Conservation (phyloP, 2,888 invertebrate genomes). For the Alentia gelatinosa region DNA sequence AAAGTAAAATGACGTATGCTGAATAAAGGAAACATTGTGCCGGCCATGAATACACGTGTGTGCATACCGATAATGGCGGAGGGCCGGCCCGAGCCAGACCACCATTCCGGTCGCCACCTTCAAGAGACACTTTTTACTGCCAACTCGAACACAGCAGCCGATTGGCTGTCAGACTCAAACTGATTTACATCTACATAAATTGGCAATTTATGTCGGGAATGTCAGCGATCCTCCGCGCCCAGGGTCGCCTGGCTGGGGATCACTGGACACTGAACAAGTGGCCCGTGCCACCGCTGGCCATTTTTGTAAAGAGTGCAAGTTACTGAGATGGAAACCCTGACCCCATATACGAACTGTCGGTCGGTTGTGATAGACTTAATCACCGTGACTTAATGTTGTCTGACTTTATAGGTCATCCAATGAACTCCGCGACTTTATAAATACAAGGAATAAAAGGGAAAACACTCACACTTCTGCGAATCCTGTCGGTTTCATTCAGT, state of each 20-base stretch:
- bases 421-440: too few relatives aligned
- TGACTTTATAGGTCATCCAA: too few relatives aligned
- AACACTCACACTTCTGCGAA: too few relatives aligned
- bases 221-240: background rate
- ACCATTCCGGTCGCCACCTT: constrained; percentile 4
- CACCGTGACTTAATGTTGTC: too few relatives aligned
- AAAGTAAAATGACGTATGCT: constrained; percentile 47
- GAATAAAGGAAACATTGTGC: constrained; percentile 35
- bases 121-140: background rate
- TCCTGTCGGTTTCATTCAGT: too few relatives aligned
- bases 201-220: constrained; percentile 14
- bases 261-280: background rate
- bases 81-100: background rate
- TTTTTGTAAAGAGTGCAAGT: too few relatives aligned
- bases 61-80: constrained; percentile 37
- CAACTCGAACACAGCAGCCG: background rate
- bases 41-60: constrained; percentile 33
- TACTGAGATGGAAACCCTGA: too few relatives aligned
- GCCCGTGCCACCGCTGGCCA: too few relatives aligned
- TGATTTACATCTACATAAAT: constrained; percentile 47
- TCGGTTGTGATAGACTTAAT: too few relatives aligned
- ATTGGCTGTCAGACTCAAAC: background rate
- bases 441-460: too few relatives aligned
- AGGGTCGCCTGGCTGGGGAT: background rate
- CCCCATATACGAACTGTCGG: too few relatives aligned